phyloP scores from a whole-genome alignment of 1,140 invertebrate genomes.

The Neomicropteryx cornuta region DNA sequence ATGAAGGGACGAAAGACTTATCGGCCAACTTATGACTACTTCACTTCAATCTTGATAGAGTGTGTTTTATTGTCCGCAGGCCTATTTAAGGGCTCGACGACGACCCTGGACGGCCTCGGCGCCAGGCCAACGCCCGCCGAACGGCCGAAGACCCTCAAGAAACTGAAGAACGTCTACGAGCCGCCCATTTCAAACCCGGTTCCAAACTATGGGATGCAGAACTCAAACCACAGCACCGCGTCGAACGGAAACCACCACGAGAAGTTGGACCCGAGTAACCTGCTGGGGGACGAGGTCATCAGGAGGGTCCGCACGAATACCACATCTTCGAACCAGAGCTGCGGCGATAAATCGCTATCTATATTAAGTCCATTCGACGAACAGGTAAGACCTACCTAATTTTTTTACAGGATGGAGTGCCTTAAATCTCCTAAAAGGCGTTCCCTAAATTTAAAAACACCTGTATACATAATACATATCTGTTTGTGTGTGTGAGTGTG shows the following conservation, averaged over 20 bases:
- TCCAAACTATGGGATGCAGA: constrained; percentile 23
- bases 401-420: no score
- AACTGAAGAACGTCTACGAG: constrained; percentile 50
- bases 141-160: constrained; percentile 60
- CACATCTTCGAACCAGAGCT: constrained; percentile 30
- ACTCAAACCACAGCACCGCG: constrained; percentile 29
- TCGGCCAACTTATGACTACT: no score
- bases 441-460: no score
- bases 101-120: constrained; percentile 44
- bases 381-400: constrained; percentile 27
- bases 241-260: constrained; percentile 28
- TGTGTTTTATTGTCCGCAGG: constrained; percentile 39
- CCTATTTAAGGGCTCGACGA: constrained; percentile 65
- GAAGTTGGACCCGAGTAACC: constrained; percentile 1
- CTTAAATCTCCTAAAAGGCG: no score
- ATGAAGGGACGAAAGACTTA: no score
- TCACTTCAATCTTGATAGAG: no score
- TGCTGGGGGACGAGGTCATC: constrained; percentile 24
- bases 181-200: constrained; percentile 16
- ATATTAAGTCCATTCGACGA: constrained; percentile 84
- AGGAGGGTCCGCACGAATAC: constrained; percentile 29
- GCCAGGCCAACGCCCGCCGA: constrained; percentile 48
- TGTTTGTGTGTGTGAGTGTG: no score
- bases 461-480: no score
- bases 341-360: constrained; percentile 51